Percentiles rank a stretch among this genome's conserved stretches.
phyloP scores from a whole-genome alignment of 2,888 invertebrate species.

The Mythimna impura region DNA sequence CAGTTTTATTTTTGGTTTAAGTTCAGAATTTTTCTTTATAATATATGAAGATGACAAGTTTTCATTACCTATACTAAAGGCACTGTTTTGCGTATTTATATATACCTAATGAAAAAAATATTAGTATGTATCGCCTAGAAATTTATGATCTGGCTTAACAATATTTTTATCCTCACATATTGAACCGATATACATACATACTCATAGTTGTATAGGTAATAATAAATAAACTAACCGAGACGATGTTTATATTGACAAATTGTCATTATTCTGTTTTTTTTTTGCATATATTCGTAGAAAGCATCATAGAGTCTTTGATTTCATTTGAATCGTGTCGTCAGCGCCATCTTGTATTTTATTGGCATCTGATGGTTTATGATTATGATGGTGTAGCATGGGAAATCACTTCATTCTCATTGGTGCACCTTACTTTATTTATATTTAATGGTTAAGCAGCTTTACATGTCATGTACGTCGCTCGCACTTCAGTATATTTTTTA shows the following conservation, averaged over 20 bases:
- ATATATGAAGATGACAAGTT: too few relatives aligned
- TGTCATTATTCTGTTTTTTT: not conserved
- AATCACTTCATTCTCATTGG: conserved; percentile 48
- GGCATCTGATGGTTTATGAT: conserved; percentile 13
- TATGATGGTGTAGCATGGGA: conserved; percentile 41
- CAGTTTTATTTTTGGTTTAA: not conserved
- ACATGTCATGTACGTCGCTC: conserved; percentile 64
- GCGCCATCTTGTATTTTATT: conserved; percentile 28
- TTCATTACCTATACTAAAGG: too few relatives aligned
- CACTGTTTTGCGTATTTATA: too few relatives aligned
- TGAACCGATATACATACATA: too few relatives aligned
- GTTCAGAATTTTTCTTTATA: not conserved
- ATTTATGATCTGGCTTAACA: too few relatives aligned
- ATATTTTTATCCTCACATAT: not conserved
- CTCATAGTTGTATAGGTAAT: too few relatives aligned
- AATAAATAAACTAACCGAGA: not conserved
- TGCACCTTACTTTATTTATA: conserved; percentile 49
- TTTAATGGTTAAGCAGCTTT: conserved; percentile 45
- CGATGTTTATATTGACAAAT: not conserved
- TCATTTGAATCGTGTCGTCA: not conserved
- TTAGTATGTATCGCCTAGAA: too few relatives aligned
- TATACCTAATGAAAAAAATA: too few relatives aligned
- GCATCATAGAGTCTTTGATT: not conserved
- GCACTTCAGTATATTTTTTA: conserved; percentile 45
- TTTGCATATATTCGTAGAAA: conserved; percentile 25